Conservation (phyloP, 1,140 invertebrate genomes). For the Ceratoteleas bidentatus region DNA sequence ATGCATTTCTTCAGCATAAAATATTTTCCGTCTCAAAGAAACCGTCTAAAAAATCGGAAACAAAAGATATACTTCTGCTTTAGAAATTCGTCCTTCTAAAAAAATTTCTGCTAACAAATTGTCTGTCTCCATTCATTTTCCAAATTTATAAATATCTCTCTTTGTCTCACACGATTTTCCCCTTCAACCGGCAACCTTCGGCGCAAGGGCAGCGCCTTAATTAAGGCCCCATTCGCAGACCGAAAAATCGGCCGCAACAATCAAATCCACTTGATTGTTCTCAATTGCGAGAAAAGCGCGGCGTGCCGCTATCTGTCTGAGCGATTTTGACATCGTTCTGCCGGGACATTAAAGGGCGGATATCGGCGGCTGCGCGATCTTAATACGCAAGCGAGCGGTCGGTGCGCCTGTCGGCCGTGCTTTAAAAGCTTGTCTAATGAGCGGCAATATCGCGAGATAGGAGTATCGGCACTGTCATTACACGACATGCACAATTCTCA, state of each 20-base stretch:
- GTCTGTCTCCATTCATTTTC: too few relatives aligned
- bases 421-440: conserved; percentile 39
- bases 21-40: too few relatives aligned
- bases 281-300: conserved; percentile 2
- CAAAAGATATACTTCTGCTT: too few relatives aligned
- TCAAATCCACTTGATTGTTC: conserved; percentile 27
- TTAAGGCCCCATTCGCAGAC: background rate
- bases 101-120: too few relatives aligned
- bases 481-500: conserved; percentile 55
- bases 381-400: conserved; percentile 15
- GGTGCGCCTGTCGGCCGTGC: conserved; percentile 20
- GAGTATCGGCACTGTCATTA: conserved; percentile 52
- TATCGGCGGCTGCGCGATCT: conserved; percentile 29
- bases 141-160: too few relatives aligned
- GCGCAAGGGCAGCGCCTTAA: too few relatives aligned
- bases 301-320: background rate
- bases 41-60: too few relatives aligned
- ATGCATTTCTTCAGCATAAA: too few relatives aligned
- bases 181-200: too few relatives aligned
- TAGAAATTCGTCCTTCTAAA: too few relatives aligned
- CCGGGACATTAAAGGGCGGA: conserved; percentile 1
- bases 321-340: background rate
- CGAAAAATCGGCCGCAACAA: conserved; percentile 21
- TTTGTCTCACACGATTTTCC: too few relatives aligned
- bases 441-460: conserved; percentile 46